Evolutionary conservation across 2,113 vertebrate species (phyloP).

Genomic region (Nicator chloris): DNA sequence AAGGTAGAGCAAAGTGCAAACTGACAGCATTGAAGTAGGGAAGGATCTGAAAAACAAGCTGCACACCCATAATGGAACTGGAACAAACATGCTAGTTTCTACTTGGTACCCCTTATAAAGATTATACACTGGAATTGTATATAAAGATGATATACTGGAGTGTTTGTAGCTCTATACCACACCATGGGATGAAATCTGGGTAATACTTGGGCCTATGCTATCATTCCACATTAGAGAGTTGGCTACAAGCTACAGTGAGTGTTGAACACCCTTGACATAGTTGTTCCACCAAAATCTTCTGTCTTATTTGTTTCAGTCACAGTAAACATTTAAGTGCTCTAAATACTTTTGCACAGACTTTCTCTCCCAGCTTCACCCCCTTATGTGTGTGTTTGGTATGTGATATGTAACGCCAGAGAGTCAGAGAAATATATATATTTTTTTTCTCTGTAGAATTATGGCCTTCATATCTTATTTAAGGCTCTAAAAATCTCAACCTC

Average conservation of each 20-base stretch:
- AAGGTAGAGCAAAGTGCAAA: not conserved
- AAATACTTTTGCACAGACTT: not conserved
- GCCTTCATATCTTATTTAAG: not conserved
- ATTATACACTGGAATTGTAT: not conserved
- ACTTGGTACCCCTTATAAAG: not conserved
- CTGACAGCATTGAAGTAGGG: not conserved
- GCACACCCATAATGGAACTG: not conserved
- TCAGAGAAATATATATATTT: not conserved
- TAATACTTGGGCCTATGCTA: not conserved
- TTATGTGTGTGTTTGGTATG: not conserved
- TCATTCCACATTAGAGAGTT: not conserved
- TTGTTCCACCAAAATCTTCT: not conserved
- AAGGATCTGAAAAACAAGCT: not conserved
- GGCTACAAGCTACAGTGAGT: not conserved
- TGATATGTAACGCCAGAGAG: not conserved
- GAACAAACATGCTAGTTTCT: not conserved
- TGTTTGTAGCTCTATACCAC: not conserved
- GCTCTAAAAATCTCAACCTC: not conserved
- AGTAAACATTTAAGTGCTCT: not conserved
- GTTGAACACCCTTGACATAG: not conserved
- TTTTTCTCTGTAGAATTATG: not conserved
- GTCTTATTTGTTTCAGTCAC: not conserved
- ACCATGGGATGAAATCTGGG: fast-evolving
- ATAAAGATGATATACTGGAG: not conserved
- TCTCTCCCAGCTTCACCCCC: not conserved